Percentiles rank a stretch among this genome's conserved stretches.
phyloP scores from a whole-genome alignment of 2,797 vertebrate genomes.

The Eulemur coronatus region DNA sequence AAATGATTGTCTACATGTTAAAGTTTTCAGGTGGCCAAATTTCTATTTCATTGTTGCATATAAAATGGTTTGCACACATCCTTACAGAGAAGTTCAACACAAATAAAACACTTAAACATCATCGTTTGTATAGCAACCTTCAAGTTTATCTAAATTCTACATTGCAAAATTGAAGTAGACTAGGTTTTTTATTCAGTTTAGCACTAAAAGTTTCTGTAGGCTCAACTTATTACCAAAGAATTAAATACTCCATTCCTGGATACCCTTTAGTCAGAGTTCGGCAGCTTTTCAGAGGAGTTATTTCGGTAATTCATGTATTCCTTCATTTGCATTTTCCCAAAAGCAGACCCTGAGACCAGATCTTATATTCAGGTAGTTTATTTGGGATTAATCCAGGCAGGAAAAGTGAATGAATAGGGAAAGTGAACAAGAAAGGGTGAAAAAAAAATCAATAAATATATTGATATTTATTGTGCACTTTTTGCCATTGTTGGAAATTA shows the following conservation, averaged over 20 bases:
- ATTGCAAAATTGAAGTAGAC: background rate
- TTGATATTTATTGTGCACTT: background rate
- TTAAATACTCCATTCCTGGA: background rate
- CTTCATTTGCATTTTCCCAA: background rate
- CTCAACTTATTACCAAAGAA: background rate
- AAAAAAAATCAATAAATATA: background rate
- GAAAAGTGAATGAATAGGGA: background rate
- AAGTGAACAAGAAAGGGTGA: background rate
- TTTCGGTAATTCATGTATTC: background rate
- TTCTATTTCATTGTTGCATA: background rate
- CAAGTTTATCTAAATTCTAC: slow-evolving; percentile 28
- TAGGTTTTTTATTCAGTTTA: background rate
- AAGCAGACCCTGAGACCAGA: background rate
- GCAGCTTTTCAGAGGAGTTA: background rate
- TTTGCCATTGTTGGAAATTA: background rate
- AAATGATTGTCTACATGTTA: background rate
- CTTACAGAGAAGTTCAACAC: background rate
- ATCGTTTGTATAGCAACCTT: background rate
- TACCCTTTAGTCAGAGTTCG: background rate
- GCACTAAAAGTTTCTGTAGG: background rate
- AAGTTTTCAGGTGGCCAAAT: background rate
- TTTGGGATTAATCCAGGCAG: background rate
- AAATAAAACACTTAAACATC: background rate
- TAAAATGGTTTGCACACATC: background rate
- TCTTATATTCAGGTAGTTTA: background rate